These are phyloP conservation scores for Halcyon badia DNA, from an alignment of 2,797 vertebrate genomes.

Conservation along the genomic window DNA sequence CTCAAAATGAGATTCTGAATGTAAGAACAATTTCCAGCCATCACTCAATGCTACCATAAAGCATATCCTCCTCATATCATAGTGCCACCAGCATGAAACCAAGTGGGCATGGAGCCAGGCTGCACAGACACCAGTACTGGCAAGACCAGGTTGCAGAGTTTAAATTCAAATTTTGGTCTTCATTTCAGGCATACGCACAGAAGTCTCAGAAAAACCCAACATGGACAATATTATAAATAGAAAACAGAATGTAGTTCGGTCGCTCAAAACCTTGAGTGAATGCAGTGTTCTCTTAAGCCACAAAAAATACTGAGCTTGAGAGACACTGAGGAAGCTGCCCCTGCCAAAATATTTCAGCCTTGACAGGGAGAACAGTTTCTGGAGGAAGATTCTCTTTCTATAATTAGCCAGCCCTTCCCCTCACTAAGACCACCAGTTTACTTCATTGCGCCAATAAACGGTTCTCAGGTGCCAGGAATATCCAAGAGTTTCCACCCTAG, in stretches of 20 bases:
- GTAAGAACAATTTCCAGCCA: neutral
- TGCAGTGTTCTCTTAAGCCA: conserved; percentile 44
- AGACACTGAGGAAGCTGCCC: conserved; percentile 43
- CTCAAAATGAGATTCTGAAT: neutral
- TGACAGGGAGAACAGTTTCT: conserved; percentile 44
- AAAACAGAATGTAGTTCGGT: conserved; percentile 41
- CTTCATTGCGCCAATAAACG: neutral
- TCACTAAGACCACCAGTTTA: conserved; percentile 33
- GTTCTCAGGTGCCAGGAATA: neutral
- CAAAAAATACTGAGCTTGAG: conserved; percentile 38
- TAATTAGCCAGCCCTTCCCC: conserved; percentile 47
- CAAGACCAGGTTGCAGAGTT: neutral
- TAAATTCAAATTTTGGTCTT: conserved; percentile 24
- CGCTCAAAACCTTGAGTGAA: conserved; percentile 39
- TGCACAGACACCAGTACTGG: neutral
- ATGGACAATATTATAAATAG: conserved; percentile 62
- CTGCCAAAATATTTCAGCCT: conserved; percentile 64
- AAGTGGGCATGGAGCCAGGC: neutral
- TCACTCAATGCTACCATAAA: neutral
- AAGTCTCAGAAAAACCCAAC: conserved; percentile 16
- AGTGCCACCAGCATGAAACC: conserved; percentile 2
- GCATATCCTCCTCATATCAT: neutral
- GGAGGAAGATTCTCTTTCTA: conserved; percentile 57
- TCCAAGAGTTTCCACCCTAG: neutral
- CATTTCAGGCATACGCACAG: conserved; percentile 8